Percentiles rank a stretch among this genome's conserved stretches.
Conservation (phyloP, 1,140 invertebrate species). For the Drosophila bocqueti region DNA sequence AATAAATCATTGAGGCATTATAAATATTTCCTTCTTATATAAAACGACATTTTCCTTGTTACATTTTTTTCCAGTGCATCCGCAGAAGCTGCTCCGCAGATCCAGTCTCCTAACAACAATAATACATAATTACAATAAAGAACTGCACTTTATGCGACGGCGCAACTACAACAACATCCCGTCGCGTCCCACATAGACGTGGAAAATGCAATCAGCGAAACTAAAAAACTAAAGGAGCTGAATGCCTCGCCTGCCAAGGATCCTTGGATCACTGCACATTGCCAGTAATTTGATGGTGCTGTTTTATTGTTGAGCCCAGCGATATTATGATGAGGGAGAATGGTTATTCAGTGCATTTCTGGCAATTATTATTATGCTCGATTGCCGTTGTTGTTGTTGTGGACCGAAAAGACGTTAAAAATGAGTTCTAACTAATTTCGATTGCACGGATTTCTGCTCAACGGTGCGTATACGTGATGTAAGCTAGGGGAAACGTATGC, state of each 20-base stretch:
- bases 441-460: neutral
- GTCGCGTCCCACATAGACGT: conserved; percentile 8
- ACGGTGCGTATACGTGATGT: conserved; percentile 42
- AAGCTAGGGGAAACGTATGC: neutral
- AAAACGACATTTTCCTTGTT: neutral
- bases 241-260: conserved; percentile 19
- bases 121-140: conserved; percentile 64
- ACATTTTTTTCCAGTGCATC: neutral
- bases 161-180: conserved; percentile 37
- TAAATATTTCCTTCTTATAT: neutral
- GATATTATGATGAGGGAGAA: conserved; percentile 1
- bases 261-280: conserved; percentile 37
- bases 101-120: conserved; percentile 52
- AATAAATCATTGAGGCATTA: too few species aligned
- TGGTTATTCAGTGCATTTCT: conserved; percentile 29
- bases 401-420: neutral
- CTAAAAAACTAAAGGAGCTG: conserved; percentile 48
- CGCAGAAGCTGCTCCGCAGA: conserved; percentile 2
- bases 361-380: conserved; percentile 31
- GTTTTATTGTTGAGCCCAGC: conserved; percentile 28
- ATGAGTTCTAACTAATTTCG: conserved; percentile 5
- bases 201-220: conserved; percentile 68
- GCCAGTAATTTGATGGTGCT: conserved; percentile 39
- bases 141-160: conserved; percentile 65
- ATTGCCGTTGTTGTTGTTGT: conserved; percentile 7